Percentiles rank a stretch among this genome's conserved stretches.
Conservation (phyloP, 2,797 vertebrate species). For the Phoxinus dragarum region DNA sequence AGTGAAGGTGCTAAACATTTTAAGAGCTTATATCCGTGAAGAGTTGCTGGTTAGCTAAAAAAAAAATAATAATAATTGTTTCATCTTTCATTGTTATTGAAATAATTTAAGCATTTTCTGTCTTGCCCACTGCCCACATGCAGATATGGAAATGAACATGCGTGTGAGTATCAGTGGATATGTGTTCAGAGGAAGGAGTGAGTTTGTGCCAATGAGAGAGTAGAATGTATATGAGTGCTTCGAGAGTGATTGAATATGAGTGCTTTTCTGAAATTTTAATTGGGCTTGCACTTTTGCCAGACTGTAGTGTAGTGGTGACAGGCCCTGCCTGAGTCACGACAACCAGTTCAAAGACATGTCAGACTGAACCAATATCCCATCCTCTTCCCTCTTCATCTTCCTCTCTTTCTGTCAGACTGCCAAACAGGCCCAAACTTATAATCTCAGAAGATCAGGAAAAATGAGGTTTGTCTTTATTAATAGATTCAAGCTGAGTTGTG, state of each 20-base stretch:
- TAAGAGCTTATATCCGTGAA: not conserved
- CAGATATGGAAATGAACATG: not conserved
- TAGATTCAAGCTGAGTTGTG: not conserved
- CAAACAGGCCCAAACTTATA: slow-evolving; percentile 39
- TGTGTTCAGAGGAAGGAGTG: not conserved
- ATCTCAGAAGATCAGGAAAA: slow-evolving; percentile 26
- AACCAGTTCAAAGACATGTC: slow-evolving; percentile 54
- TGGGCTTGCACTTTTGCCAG: slow-evolving; percentile 39
- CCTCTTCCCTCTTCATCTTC: slow-evolving; percentile 15
- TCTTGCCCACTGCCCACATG: not conserved
- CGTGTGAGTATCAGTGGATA: not conserved
- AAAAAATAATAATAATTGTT: no score
- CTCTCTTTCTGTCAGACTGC: slow-evolving; percentile 15
- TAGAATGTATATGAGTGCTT: not conserved
- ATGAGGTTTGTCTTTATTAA: not conserved
- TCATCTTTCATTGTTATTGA: not conserved
- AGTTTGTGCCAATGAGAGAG: not conserved
- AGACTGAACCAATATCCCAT: slow-evolving; percentile 25
- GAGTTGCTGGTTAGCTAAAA: no score
- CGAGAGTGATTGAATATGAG: not conserved
- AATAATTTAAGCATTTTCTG: not conserved
- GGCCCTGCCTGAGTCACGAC: slow-evolving; percentile 23
- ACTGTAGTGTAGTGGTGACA: slow-evolving; percentile 34
- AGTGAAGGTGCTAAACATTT: not conserved
- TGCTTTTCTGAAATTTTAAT: slow-evolving; percentile 38